These are phyloP conservation scores for Diploptera punctata DNA, from an alignment of 2,888 invertebrate genomes.

Conservation along the genomic window DNA sequence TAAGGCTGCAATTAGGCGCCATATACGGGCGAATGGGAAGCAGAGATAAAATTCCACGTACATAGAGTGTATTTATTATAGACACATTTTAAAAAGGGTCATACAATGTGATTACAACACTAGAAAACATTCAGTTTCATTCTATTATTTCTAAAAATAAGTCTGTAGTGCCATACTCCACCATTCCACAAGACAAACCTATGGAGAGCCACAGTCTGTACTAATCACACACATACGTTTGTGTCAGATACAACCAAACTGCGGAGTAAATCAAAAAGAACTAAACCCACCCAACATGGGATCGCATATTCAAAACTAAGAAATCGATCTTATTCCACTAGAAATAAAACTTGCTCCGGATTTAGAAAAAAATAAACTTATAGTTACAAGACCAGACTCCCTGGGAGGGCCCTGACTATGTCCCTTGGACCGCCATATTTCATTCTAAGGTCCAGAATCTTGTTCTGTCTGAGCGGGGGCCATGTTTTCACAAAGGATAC, in stretches of 20 bases:
- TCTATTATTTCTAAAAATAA: background rate
- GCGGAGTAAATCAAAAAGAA: slow-evolving; percentile 15
- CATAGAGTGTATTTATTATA: no score
- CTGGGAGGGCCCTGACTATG: slow-evolving; percentile 23
- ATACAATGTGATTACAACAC: background rate
- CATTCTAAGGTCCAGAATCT: slow-evolving; percentile 1
- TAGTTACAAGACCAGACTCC: slow-evolving; percentile 17
- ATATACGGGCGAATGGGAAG: no score
- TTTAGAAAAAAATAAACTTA: slow-evolving; percentile 15
- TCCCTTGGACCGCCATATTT: slow-evolving; percentile 19
- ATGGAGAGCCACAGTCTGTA: slow-evolving; percentile 20
- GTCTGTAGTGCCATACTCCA: background rate
- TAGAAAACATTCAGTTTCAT: background rate
- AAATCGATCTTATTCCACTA: slow-evolving; percentile 35
- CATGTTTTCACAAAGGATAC: no score
- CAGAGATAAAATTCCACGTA: no score
- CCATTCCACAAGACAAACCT: background rate
- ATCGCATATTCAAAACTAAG: slow-evolving; percentile 9
- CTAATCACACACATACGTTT: slow-evolving; percentile 38
- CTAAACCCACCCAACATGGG: slow-evolving; percentile 37
- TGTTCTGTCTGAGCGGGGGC: background rate
- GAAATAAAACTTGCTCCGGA: slow-evolving; percentile 8
- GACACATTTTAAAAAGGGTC: no score
- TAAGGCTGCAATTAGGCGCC: no score
- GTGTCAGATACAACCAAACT: slow-evolving; percentile 24